Evolutionary conservation across 2,888 invertebrate species (phyloP).

Genomic region (Norana najaformis): DNA sequence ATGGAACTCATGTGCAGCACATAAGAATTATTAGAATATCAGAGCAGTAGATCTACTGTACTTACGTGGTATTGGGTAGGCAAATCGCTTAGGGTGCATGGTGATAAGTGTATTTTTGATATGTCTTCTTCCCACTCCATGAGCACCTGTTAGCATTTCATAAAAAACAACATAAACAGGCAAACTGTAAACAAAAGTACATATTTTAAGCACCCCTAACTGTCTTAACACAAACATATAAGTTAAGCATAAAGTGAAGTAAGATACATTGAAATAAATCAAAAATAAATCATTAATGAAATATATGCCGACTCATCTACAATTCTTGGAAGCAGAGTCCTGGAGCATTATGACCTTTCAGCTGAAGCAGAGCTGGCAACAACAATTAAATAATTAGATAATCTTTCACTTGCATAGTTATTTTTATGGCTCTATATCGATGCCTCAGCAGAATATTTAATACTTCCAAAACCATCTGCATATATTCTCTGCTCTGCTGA

Average conservation of each 20-base stretch:
- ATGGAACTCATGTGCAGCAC: not conserved
- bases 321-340: not conserved
- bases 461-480: too few species aligned
- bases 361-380: not conserved
- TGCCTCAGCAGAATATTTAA: not conserved
- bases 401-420: not conserved
- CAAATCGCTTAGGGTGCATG: slow-evolving; percentile 96
- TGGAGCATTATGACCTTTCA: not conserved
- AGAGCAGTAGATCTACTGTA: not conserved
- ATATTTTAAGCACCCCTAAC: too few species aligned
- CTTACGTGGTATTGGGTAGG: slow-evolving; percentile 88
- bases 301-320: not conserved
- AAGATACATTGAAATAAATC: not conserved
- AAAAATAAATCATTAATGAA: not conserved
- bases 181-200: too few species aligned
- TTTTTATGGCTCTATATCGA: not conserved
- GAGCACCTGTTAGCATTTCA: slow-evolving; percentile 68
- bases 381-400: not conserved
- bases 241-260: not conserved
- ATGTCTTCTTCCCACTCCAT: slow-evolving; percentile 96
- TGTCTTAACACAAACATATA: too few species aligned
- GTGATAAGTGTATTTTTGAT: slow-evolving; percentile 98
- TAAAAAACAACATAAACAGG: not conserved
- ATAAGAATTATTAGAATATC: not conserved
- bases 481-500: too few species aligned